These are phyloP conservation scores for Aegotheles bennettii DNA, from an alignment of 2,113 vertebrate species.

Conservation along the genomic window DNA sequence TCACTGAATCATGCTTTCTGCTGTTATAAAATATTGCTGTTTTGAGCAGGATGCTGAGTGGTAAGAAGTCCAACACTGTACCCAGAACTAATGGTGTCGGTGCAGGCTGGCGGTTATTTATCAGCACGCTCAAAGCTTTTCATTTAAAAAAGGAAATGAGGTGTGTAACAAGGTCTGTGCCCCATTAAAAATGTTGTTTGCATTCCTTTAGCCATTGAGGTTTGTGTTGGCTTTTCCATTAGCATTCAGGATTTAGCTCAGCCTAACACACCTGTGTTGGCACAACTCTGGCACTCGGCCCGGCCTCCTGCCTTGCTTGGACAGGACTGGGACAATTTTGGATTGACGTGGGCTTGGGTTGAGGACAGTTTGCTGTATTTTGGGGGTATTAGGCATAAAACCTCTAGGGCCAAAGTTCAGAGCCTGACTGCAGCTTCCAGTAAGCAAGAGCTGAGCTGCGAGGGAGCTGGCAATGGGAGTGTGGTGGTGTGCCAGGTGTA, in stretches of 20 bases:
- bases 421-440: neutral
- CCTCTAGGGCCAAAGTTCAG: neutral
- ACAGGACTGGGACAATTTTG: neutral
- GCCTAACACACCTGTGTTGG: neutral
- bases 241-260: neutral
- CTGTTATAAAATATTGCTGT: accelerated
- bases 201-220: neutral
- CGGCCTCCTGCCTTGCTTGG: accelerated
- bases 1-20: accelerated
- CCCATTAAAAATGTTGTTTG: neutral
- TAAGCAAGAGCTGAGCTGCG: neutral
- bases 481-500: neutral
- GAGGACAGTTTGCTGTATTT: too few species aligned
- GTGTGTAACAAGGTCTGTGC: neutral
- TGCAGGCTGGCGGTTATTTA: neutral
- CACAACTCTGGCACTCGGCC: accelerated
- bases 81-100: neutral
- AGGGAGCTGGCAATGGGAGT: neutral
- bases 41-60: neutral
- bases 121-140: neutral
- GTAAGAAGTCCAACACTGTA: neutral
- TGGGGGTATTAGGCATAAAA: neutral
- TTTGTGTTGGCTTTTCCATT: neutral
- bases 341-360: too few species aligned
- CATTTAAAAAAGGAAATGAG: neutral